Conservation (phyloP, 2,797 vertebrate species). For the Sebastes glaucus region DNA sequence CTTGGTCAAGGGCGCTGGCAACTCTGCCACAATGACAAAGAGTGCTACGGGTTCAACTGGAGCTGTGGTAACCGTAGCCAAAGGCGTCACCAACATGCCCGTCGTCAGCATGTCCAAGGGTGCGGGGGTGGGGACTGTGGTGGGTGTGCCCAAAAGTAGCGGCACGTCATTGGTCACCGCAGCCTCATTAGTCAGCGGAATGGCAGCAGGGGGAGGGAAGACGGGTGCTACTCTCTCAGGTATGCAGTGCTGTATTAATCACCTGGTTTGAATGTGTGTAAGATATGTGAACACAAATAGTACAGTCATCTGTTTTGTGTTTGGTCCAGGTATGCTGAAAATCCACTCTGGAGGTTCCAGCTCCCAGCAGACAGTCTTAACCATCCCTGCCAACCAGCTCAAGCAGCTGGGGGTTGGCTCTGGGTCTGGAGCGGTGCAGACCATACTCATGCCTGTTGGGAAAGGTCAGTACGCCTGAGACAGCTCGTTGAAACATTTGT, state of each 20-base stretch:
- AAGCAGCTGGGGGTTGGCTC: conserved; percentile 90
- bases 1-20: conserved; percentile 79
- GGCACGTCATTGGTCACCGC: conserved; percentile 75
- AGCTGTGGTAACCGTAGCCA: conserved; percentile 83
- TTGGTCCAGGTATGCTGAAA: conserved; percentile 90
- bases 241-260: conserved; percentile 23
- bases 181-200: conserved; percentile 78
- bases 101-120: conserved; percentile 80
- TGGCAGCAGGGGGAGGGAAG: conserved; percentile 72
- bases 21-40: conserved; percentile 64
- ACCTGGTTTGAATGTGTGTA: neutral
- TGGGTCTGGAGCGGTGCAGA: conserved; percentile 89
- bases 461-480: conserved; percentile 84
- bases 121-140: conserved; percentile 55
- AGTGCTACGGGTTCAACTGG: conserved; percentile 58
- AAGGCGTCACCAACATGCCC: conserved; percentile 75
- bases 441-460: conserved; percentile 93
- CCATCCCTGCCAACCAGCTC: conserved; percentile 93
- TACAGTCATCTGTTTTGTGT: neutral
- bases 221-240: conserved; percentile 80
- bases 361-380: conserved; percentile 93
- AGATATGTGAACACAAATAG: neutral
- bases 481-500: neutral
- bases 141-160: conserved; percentile 73
- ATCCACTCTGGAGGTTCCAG: conserved; percentile 91